Evolutionary conservation across 2,888 invertebrate genomes (phyloP).

Genomic region (Chrysopilus asiliformis): DNA sequence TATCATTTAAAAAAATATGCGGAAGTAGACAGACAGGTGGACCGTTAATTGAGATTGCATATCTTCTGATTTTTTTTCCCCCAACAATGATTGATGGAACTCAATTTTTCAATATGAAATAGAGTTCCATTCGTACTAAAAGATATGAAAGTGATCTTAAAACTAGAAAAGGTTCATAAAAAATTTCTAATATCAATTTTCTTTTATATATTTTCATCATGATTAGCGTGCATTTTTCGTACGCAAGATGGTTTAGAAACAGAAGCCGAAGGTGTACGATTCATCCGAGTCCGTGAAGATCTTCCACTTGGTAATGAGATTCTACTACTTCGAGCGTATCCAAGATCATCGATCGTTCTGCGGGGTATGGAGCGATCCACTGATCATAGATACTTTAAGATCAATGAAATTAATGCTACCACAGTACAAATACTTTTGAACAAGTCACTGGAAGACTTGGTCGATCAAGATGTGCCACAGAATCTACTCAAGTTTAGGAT

Average conservation of each 20-base stretch:
- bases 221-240: constrained; percentile 68
- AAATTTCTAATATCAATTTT: too few relatives aligned
- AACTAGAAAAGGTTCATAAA: too few relatives aligned
- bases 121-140: too few relatives aligned
- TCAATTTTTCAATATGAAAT: too few relatives aligned
- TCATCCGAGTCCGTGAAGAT: constrained; percentile 74
- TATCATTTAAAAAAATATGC: too few relatives aligned
- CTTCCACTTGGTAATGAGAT: constrained; percentile 64
- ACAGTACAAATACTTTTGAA: constrained; percentile 63
- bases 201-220: background rate
- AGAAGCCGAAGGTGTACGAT: constrained; percentile 59
- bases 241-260: constrained; percentile 40
- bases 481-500: constrained; percentile 73
- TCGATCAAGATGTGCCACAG: constrained; percentile 66
- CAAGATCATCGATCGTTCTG: constrained; percentile 41
- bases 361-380: constrained; percentile 27
- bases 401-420: constrained; percentile 58
- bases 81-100: too few relatives aligned
- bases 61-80: too few relatives aligned
- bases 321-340: constrained; percentile 67
- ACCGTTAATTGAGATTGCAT: too few relatives aligned
- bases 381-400: constrained; percentile 32
- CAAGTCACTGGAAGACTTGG: constrained; percentile 63
- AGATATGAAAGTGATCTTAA: too few relatives aligned
- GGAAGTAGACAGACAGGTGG: too few relatives aligned